These are phyloP conservation scores for Carettochelys insculpta DNA, from an alignment of 2,113 vertebrate species.

Conservation along the genomic window DNA sequence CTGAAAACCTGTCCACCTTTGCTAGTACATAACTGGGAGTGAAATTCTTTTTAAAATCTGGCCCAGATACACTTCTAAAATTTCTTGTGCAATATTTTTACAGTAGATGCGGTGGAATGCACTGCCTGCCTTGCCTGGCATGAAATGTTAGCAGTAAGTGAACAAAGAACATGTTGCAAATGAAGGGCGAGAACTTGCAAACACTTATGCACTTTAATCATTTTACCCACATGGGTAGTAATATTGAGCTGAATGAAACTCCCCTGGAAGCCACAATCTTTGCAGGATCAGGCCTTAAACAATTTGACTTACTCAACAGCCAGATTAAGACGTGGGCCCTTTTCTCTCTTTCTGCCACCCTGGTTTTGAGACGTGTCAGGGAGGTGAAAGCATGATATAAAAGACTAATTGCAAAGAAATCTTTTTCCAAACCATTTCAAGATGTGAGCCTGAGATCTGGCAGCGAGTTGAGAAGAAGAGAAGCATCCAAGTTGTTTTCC, in stretches of 20 bases:
- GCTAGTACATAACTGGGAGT: neutral
- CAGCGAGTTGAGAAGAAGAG: conserved; percentile 1
- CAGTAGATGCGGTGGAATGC: neutral
- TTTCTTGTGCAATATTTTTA: neutral
- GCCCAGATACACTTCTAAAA: neutral
- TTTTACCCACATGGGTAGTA: neutral
- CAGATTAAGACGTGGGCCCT: accelerated
- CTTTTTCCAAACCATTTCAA: neutral
- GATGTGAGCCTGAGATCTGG: neutral
- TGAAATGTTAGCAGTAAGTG: neutral
- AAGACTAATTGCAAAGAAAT: neutral
- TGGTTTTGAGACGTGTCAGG: neutral
- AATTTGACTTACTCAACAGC: neutral
- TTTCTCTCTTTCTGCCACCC: neutral
- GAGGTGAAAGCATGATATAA: neutral
- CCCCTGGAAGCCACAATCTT: neutral
- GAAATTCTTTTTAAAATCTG: neutral
- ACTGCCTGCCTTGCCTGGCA: neutral
- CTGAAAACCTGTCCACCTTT: neutral
- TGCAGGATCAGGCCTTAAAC: neutral
- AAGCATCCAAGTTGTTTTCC: conserved; percentile 40
- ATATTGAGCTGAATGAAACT: neutral
- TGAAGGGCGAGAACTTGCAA: neutral
- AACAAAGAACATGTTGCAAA: neutral
- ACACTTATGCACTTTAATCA: neutral